A percentile compares a stretch with the other conserved stretches of the same genome.
phyloP scores from a whole-genome alignment of 2,888 invertebrate species.

The Auanema freiburgensis region DNA sequence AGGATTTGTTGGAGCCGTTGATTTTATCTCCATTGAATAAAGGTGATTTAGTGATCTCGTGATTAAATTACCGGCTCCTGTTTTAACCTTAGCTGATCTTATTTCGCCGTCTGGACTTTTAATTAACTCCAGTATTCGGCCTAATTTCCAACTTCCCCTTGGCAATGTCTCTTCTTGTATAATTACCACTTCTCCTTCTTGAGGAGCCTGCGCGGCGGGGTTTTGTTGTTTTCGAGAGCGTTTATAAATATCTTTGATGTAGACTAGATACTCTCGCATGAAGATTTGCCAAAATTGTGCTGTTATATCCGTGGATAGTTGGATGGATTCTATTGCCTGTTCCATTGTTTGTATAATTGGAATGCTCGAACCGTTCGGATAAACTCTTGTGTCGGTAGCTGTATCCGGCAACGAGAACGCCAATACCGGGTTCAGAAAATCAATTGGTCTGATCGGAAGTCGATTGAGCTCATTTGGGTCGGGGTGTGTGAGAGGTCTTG shows the following conservation, averaged over 20 bases:
- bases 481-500: neutral
- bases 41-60: neutral
- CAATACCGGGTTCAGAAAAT: neutral
- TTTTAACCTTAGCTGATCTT: neutral
- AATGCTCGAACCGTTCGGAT: neutral
- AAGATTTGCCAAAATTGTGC: neutral
- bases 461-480: neutral
- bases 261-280: neutral
- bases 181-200: neutral
- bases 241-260: neutral
- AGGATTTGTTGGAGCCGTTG: too few relatives aligned
- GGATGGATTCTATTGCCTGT: neutral
- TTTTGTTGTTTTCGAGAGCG: neutral
- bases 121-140: neutral
- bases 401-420: neutral
- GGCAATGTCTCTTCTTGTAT: neutral
- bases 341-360: neutral
- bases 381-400: neutral
- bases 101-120: neutral
- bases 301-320: neutral
- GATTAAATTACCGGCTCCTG: neutral
- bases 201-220: neutral
- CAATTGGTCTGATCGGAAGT: neutral
- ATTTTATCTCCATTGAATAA: neutral
- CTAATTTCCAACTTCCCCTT: neutral